Evolutionary conservation across 2,113 vertebrate genomes (phyloP).

Genomic region (Mixornis gularis): DNA sequence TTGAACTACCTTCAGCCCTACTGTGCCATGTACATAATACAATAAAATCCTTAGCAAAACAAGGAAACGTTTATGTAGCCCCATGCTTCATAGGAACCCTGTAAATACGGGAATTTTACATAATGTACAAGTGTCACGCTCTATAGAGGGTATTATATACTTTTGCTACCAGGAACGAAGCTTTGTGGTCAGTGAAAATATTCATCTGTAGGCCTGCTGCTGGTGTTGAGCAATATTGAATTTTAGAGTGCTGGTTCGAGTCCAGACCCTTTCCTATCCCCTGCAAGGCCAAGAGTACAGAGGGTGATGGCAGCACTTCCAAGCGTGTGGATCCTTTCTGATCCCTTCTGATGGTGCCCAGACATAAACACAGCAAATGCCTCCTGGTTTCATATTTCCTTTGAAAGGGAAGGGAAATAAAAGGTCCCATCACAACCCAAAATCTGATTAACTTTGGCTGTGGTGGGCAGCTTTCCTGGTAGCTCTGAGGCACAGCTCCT

Average conservation of each 20-base stretch:
- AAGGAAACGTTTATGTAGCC: not conserved
- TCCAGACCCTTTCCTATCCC: not conserved
- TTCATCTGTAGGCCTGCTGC: not conserved
- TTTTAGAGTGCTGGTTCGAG: not conserved
- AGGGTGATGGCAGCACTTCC: not conserved
- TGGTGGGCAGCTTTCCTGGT: not conserved
- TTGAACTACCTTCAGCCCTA: not conserved
- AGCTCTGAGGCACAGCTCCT: not conserved
- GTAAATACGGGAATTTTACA: constrained; percentile 38
- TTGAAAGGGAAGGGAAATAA: not conserved
- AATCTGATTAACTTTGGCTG: not conserved
- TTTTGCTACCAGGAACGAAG: constrained; percentile 1
- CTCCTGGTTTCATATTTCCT: not conserved
- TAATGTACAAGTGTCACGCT: not conserved
- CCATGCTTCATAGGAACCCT: constrained; percentile 11
- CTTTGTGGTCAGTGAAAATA: constrained; percentile 20
- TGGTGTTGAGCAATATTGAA: not conserved
- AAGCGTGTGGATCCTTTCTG: not conserved
- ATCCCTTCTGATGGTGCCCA: not conserved
- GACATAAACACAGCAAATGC: accelerated
- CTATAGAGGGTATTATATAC: not conserved
- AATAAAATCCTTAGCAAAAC: constrained; percentile 55
- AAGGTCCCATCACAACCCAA: not conserved
- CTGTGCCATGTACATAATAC: not conserved
- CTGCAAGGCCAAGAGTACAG: not conserved